Evolutionary conservation across 2,888 invertebrate genomes (phyloP), one percentile per base, ranked within the genome.

Genomic region (Pristionchus arcanus): DNA sequence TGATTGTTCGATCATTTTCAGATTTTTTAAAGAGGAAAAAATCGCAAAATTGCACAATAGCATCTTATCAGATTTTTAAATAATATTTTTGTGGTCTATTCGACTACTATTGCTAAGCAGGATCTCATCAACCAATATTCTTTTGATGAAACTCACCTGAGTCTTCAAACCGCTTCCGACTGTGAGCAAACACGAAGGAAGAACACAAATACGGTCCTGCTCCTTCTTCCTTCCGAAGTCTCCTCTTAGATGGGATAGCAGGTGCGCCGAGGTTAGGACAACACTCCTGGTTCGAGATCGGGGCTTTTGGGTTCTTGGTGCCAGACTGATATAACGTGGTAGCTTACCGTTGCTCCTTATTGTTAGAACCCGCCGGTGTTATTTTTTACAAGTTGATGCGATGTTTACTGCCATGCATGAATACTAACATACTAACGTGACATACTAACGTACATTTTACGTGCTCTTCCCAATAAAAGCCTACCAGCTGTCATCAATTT

Each of bases 241-340:
- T 55, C 71, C 71, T 68, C 68, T 71, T 34, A 71, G 71, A 71
- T 2, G 1, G 15, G 21, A 28, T n/a, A 42, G 34, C 37, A 77
- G 77, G 77, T 77, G 77, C 42, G 42, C 42, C 21, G 13, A 25
- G 77, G 77, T 77, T 77, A 77, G 77, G 77, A 77, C 77, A 77
- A 77, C 77, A 77, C 25, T 77, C 42, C 28, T 13, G 28, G 68
- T 25, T 21, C 55, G 55, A 19, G 55, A n/a, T n/a, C n/a, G n/a
- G n/a, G n/a, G n/a, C n/a, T 55, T 13, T 55, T 55, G 37, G 74
- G 74, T 5, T 68, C 68, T 28, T 77, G 74, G 74, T 77, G 25
- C 74, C 74, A 77, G 74, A 77, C 74, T 28, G n/a, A 66, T 66
- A 15, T n/a, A 13, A 34, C 31, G 71, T 34, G 71, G 71, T 31